These are phyloP conservation scores for Platysteira castanea DNA, from an alignment of 2,113 vertebrate species.

Conservation along the genomic window DNA sequence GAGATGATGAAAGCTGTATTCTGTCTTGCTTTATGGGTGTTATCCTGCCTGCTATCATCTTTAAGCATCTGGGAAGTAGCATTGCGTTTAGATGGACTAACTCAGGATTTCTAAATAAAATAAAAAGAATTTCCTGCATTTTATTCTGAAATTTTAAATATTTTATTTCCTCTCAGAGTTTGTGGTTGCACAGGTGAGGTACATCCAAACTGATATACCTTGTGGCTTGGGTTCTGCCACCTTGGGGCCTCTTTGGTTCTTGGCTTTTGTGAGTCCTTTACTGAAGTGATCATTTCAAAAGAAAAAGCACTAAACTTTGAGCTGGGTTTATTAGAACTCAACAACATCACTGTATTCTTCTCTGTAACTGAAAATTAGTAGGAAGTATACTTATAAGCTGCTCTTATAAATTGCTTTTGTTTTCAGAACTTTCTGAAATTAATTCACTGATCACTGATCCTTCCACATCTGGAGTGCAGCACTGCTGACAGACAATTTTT, in stretches of 20 bases:
- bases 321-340: neutral
- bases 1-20: neutral
- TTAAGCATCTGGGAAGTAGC: neutral
- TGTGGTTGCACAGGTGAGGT: neutral
- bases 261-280: neutral
- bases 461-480: neutral
- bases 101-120: neutral
- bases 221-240: neutral
- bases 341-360: neutral
- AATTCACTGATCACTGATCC: neutral
- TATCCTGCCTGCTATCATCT: neutral
- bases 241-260: neutral
- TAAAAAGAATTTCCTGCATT: neutral
- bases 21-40: neutral
- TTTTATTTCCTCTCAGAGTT: neutral
- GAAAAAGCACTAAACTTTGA: neutral
- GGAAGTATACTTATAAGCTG: neutral
- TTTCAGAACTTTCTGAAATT: neutral
- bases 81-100: neutral
- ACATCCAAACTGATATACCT: neutral
- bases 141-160: neutral
- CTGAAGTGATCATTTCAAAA: neutral
- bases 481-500: neutral
- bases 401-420: neutral
- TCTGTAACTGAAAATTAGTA: neutral